These are phyloP conservation scores for Sorex fumeus DNA, from an alignment of 2,113 vertebrate species.

Conservation along the genomic window DNA sequence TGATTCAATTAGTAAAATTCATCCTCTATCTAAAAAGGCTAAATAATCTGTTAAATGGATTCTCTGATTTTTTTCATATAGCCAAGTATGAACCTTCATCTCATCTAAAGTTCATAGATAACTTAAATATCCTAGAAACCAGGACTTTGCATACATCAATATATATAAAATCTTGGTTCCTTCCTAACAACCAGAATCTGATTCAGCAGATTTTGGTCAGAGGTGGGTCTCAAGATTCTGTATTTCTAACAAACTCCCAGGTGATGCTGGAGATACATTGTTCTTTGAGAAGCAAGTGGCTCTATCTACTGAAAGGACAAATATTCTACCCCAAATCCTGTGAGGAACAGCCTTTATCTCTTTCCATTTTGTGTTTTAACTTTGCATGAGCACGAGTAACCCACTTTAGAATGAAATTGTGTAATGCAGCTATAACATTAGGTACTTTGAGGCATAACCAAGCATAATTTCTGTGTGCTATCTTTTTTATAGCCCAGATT, in stretches of 20 bases:
- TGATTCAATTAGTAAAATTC: neutral
- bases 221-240: neutral
- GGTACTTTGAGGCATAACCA: neutral
- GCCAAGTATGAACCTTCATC: neutral
- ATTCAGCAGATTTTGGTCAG: neutral
- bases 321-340: neutral
- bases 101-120: constrained; percentile 1
- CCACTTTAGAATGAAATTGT: neutral
- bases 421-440: neutral
- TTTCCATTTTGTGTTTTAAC: constrained; percentile 46
- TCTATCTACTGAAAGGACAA: neutral
- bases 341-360: neutral
- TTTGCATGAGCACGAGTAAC: neutral
- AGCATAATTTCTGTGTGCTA: constrained; percentile 15
- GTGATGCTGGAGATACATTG: neutral
- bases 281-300: neutral
- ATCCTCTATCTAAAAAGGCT: neutral
- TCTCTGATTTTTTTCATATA: constrained; percentile 19
- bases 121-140: neutral
- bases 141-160: neutral
- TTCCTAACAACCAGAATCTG: neutral
- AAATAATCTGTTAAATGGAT: neutral
- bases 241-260: neutral
- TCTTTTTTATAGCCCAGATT: constrained; percentile 5
- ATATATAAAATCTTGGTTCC: neutral